These are phyloP conservation scores for Dicerorhinus sumatrensis DNA, from an alignment of 2,113 vertebrate genomes.

Conservation along the genomic window DNA sequence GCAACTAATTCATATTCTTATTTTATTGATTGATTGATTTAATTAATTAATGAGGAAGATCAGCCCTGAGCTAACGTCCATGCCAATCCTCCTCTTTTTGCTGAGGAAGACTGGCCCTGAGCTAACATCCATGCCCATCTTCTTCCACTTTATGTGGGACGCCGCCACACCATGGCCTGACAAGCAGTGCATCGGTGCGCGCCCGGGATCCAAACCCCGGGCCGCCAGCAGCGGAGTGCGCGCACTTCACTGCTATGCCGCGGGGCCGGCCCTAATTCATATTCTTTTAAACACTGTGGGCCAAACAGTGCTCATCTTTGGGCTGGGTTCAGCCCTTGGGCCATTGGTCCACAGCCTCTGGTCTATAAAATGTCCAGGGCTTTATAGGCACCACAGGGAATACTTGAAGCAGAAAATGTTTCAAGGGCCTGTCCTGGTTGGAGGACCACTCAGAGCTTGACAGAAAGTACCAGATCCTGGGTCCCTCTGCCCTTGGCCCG, in stretches of 20 bases:
- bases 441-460: not conserved
- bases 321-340: not conserved
- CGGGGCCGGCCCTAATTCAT: not conserved
- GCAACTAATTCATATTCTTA: not conserved
- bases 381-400: not conserved
- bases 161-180: too few species aligned
- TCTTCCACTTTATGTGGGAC: too few species aligned
- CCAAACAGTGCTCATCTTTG: not conserved
- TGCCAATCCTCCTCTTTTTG: too few species aligned
- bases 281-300: not conserved
- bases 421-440: not conserved
- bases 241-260: too few species aligned
- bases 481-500: not conserved
- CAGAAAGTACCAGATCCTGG: not conserved
- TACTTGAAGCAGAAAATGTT: not conserved
- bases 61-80: too few species aligned
- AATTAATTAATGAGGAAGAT: too few species aligned
- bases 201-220: too few species aligned
- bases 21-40: too few species aligned
- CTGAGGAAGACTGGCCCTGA: too few species aligned
- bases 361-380: not conserved
- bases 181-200: too few species aligned
- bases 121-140: too few species aligned
- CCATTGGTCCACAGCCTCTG: not conserved
- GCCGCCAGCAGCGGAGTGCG: too few species aligned